These are phyloP conservation scores for Nomada ferruginata DNA, from an alignment of 2,888 invertebrate genomes.

Conservation along the genomic window DNA sequence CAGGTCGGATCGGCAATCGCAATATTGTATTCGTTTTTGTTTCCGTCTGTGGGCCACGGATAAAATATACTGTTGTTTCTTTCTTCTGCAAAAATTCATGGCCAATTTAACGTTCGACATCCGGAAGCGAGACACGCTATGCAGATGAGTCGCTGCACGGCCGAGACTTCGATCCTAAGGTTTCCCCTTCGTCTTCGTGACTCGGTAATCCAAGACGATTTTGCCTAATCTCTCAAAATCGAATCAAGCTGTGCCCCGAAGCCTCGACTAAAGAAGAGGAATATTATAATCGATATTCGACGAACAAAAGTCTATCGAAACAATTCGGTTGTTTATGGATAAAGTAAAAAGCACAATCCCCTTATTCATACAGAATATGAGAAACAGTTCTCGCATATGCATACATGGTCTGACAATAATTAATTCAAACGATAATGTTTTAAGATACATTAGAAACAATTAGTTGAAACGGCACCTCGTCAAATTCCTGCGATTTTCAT, in stretches of 20 bases:
- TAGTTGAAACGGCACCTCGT: no score
- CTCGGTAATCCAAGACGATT: slow-evolving; percentile 78
- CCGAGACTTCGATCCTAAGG: slow-evolving; percentile 81
- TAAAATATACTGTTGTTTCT: neutral
- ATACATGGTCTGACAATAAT: no score
- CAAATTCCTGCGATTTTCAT: no score
- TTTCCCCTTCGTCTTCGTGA: slow-evolving; percentile 79
- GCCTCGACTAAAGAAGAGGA: slow-evolving; percentile 59
- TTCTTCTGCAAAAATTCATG: slow-evolving; percentile 17
- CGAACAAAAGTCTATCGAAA: neutral
- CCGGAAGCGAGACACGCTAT: slow-evolving; percentile 58
- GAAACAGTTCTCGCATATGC: no score
- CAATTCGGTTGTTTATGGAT: neutral
- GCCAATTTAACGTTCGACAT: slow-evolving; percentile 46
- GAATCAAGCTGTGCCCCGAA: slow-evolving; percentile 66
- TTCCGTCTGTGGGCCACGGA: neutral
- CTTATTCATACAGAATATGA: no score
- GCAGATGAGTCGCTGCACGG: slow-evolving; percentile 72
- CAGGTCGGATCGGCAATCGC: neutral
- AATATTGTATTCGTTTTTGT: neutral
- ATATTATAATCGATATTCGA: slow-evolving; percentile 41
- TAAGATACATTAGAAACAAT: no score
- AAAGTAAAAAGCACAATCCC: neutral
- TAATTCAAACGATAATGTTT: no score
- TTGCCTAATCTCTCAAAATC: slow-evolving; percentile 70